phyloP scores from a whole-genome alignment of 2,113 vertebrate species.

The Cyphomyrus plagiostoma region DNA sequence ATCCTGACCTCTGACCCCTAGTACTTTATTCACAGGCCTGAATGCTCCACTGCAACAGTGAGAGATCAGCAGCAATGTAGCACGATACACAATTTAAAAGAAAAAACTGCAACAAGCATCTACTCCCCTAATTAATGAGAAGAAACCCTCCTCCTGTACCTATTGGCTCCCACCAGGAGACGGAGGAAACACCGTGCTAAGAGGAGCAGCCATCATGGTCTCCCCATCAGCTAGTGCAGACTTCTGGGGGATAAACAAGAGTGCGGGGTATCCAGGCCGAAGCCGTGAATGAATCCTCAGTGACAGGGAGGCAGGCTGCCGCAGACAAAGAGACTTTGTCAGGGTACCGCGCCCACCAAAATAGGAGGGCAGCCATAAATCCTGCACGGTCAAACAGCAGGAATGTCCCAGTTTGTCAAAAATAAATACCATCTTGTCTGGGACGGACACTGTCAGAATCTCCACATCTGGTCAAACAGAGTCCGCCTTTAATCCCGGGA shows the following conservation, averaged over 20 bases:
- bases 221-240: not conserved
- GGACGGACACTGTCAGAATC: constrained; percentile 40
- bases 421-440: constrained; percentile 53
- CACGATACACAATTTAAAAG: not conserved
- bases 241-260: constrained; percentile 26
- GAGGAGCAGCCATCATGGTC: not conserved
- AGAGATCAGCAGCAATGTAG: not conserved
- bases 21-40: not conserved
- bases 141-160: not conserved
- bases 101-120: not conserved
- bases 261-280: constrained; percentile 35
- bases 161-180: not conserved
- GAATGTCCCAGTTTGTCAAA: constrained; percentile 58
- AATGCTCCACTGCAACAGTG: not conserved
- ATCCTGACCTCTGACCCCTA: not conserved
- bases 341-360: constrained; percentile 32
- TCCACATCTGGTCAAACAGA: constrained; percentile 54
- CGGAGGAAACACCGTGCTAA: constrained; percentile 25
- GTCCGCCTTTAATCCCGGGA: constrained; percentile 21
- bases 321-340: constrained; percentile 50
- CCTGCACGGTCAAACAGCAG: constrained; percentile 43
- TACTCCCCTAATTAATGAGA: not conserved
- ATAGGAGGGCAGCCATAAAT: constrained; percentile 46
- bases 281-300: constrained; percentile 48
- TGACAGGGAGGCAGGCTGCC: constrained; percentile 34